phyloP scores from a whole-genome alignment of 2,797 vertebrate species.

The Oryzias sinensis region DNA sequence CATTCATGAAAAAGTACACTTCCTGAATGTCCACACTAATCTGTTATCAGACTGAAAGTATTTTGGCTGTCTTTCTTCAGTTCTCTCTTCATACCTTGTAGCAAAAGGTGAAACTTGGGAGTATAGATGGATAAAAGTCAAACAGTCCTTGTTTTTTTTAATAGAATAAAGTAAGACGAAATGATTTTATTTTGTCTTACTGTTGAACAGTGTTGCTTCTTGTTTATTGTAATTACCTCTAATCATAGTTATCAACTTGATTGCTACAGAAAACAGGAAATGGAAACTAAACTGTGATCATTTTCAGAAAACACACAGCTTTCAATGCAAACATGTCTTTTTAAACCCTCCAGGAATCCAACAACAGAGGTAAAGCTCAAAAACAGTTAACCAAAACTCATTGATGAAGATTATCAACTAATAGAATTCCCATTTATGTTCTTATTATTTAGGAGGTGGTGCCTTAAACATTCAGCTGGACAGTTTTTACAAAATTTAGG shows the following conservation, averaged over 20 bases:
- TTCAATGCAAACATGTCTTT: constrained; percentile 3
- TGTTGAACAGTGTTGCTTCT: not conserved
- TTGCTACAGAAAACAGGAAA: constrained; percentile 8
- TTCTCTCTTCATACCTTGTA: too few relatives aligned
- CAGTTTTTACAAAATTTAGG: constrained; percentile 70
- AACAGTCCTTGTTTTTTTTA: too few relatives aligned
- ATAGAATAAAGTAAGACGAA: not conserved
- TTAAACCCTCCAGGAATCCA: not conserved
- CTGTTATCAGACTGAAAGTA: too few relatives aligned
- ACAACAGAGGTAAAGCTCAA: constrained; percentile 5
- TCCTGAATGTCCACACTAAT: too few relatives aligned
- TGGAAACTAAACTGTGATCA: not conserved
- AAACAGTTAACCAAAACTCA: constrained; percentile 30
- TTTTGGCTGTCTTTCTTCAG: too few relatives aligned
- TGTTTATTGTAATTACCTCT: constrained; percentile 15
- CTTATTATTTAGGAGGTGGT: constrained; percentile 52
- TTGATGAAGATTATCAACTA: constrained; percentile 59
- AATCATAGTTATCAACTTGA: constrained; percentile 6
- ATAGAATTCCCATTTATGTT: constrained; percentile 55
- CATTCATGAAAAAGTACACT: too few relatives aligned
- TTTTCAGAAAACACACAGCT: not conserved
- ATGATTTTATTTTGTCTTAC: not conserved
- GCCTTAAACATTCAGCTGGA: constrained; percentile 64
- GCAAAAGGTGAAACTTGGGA: too few relatives aligned
- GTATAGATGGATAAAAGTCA: too few relatives aligned